phyloP scores from a whole-genome alignment of 1,140 invertebrate species.

The Monochamus saltuarius region DNA sequence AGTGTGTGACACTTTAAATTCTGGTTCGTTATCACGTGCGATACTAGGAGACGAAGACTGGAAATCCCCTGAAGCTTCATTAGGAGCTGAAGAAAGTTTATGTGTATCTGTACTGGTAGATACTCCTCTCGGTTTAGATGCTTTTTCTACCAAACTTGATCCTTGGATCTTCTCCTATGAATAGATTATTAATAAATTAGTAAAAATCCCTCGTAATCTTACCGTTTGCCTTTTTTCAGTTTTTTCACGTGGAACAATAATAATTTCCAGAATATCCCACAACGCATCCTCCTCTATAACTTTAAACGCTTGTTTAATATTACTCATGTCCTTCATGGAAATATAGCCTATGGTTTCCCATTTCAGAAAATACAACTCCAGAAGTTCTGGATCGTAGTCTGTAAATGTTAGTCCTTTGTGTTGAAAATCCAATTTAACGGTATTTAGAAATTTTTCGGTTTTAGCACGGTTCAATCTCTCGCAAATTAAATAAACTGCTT shows the following conservation, averaged over 20 bases:
- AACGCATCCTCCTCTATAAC: slow-evolving; percentile 30
- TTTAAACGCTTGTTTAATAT: slow-evolving; percentile 34
- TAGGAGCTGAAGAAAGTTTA: neutral
- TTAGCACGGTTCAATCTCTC: slow-evolving; percentile 31
- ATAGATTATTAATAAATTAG: neutral
- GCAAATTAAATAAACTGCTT: slow-evolving; percentile 35
- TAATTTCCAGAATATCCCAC: slow-evolving; percentile 18
- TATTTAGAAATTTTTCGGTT: slow-evolving; percentile 28
- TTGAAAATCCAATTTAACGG: slow-evolving; percentile 25
- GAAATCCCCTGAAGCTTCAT: neutral
- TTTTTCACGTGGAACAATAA: slow-evolving; percentile 13
- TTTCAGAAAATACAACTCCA: slow-evolving; percentile 41
- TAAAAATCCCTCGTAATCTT: neutral
- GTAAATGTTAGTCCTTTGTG: slow-evolving; percentile 18
- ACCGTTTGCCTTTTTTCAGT: neutral
- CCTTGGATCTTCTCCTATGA: slow-evolving; percentile 8
- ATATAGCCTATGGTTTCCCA: slow-evolving; percentile 26
- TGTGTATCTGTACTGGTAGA: neutral
- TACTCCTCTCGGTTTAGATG: slow-evolving; percentile 5
- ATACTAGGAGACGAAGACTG: too few species aligned
- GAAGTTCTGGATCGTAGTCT: slow-evolving; percentile 17
- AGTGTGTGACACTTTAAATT: too few species aligned
- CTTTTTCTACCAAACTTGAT: slow-evolving; percentile 3
- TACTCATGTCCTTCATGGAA: slow-evolving; percentile 28
- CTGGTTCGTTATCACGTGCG: too few species aligned